phyloP scores from a whole-genome alignment of 2,113 vertebrate species.

The Callorhinus ursinus region DNA sequence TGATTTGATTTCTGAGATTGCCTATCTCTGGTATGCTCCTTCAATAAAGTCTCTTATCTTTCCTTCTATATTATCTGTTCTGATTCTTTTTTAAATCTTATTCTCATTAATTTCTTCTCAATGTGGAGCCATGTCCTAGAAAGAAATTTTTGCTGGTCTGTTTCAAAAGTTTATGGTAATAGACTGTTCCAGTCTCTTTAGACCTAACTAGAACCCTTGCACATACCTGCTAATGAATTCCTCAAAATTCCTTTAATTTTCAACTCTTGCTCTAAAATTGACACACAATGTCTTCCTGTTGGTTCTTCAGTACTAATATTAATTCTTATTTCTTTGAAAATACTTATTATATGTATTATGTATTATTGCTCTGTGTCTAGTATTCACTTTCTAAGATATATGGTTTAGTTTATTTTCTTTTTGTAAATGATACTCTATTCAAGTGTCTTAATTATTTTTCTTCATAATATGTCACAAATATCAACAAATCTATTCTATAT shows the following conservation, averaged over 20 bases:
- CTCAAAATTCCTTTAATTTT: background rate
- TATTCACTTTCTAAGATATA: background rate
- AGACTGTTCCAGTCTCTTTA: background rate
- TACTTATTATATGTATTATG: background rate
- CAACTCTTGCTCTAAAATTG: background rate
- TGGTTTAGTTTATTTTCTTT: background rate
- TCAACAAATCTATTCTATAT: background rate
- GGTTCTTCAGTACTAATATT: background rate
- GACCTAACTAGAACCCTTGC: background rate
- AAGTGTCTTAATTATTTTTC: background rate
- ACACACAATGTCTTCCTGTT: background rate
- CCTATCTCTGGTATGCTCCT: background rate
- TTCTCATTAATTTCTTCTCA: background rate
- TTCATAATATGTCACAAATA: background rate
- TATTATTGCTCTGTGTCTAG: background rate
- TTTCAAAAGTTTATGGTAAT: background rate
- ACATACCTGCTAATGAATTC: background rate
- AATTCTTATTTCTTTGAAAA: conserved; percentile 1
- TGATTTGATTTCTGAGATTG: background rate
- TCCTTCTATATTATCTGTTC: background rate
- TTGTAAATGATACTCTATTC: background rate
- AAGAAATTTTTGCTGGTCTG: background rate
- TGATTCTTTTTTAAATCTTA: background rate
- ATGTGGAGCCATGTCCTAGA: background rate
- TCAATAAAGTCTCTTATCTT: background rate